Conservation (phyloP, 1,140 invertebrate genomes). For the Papilio helenus region DNA sequence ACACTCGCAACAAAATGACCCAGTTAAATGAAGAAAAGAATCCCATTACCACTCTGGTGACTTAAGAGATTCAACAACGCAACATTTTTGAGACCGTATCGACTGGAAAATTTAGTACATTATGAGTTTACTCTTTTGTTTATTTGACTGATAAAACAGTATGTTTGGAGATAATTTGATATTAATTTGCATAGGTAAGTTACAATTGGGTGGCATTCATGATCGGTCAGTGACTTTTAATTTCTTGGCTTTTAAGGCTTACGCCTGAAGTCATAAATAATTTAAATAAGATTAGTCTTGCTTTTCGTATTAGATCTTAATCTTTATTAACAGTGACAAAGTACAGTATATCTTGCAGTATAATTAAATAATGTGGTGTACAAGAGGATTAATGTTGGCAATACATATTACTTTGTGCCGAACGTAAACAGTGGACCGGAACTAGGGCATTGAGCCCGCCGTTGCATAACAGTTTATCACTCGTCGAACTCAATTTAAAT, state of each 20-base stretch:
- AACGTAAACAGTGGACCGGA: conserved; percentile 7
- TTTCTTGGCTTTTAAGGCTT: neutral
- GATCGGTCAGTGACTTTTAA: no score
- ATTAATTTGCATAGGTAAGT: neutral
- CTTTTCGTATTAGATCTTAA: no score
- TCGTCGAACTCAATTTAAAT: conserved; percentile 6
- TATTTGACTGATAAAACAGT: neutral
- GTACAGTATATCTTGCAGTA: neutral
- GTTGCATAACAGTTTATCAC: conserved; percentile 14
- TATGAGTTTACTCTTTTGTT: neutral
- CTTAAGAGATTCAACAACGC: neutral
- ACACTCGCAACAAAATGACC: conserved; percentile 28
- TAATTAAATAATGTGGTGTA: neutral
- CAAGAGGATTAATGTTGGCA: conserved; percentile 14
- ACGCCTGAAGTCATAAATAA: neutral
- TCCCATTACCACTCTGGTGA: neutral
- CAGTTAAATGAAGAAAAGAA: conserved; percentile 33
- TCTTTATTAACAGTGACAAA: neutral
- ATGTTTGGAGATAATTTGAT: no score
- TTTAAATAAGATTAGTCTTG: neutral
- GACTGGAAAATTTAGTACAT: neutral
- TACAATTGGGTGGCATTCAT: neutral
- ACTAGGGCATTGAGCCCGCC: neutral
- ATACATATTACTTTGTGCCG: conserved; percentile 15
- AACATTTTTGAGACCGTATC: neutral